Conservation (phyloP, 2,113 vertebrate genomes). For the Daubentonia madagascariensis region DNA sequence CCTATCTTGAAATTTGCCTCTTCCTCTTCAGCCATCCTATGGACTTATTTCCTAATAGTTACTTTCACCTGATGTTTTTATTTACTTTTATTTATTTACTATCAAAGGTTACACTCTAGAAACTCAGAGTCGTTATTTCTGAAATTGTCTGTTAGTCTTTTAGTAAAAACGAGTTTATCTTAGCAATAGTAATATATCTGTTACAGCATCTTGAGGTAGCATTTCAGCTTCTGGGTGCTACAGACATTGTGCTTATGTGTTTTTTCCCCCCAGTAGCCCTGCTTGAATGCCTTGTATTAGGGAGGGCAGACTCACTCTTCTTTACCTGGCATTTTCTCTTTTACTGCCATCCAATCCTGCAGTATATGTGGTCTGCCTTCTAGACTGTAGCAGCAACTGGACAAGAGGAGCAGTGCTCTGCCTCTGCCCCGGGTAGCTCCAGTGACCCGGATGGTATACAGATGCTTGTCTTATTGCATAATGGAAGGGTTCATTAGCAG, state of each 20-base stretch:
- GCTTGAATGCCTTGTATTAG: background rate
- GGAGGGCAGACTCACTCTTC: background rate
- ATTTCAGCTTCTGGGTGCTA: background rate
- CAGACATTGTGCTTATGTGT: background rate
- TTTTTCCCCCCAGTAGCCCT: background rate
- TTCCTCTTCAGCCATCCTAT: background rate
- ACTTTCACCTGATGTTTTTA: background rate
- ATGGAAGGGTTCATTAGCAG: background rate
- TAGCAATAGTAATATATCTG: background rate
- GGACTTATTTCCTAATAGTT: background rate
- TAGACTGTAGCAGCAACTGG: background rate
- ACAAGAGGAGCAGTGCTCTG: background rate
- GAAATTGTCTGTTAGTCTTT: background rate
- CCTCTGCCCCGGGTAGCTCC: background rate
- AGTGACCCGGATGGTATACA: background rate
- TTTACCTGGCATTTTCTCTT: background rate
- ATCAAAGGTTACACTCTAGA: background rate
- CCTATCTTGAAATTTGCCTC: background rate
- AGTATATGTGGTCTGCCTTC: background rate
- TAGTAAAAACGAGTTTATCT: background rate
- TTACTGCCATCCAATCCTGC: background rate
- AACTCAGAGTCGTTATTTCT: conserved; percentile 21
- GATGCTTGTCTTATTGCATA: background rate
- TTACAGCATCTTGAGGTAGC: background rate
- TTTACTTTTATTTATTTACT: background rate